Evolutionary conservation across 2,888 invertebrate genomes (phyloP).

Genomic region (Agrilus mali): DNA sequence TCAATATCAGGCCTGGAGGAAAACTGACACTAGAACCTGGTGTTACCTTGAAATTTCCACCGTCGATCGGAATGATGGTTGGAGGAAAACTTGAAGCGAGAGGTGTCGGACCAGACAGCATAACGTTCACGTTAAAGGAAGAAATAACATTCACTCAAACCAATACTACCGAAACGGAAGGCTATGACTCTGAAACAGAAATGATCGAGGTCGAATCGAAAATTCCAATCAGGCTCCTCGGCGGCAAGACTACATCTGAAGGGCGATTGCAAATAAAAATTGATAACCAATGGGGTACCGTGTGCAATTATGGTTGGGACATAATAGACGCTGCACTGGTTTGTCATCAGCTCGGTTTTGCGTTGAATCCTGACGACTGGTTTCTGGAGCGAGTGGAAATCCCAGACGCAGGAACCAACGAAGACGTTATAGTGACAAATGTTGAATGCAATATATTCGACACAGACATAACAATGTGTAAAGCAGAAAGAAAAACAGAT

Average conservation of each 20-base stretch:
- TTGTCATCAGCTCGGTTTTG: slow-evolving; percentile 89
- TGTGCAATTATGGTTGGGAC: slow-evolving; percentile 95
- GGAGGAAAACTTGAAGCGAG: slow-evolving; percentile 81
- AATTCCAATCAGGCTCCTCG: slow-evolving; percentile 65
- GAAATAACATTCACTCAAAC: slow-evolving; percentile 53
- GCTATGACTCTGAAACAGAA: slow-evolving; percentile 41
- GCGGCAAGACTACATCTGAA: slow-evolving; percentile 68
- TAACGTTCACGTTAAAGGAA: slow-evolving; percentile 66
- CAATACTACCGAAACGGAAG: slow-evolving; percentile 46
- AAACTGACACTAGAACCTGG: slow-evolving; percentile 79
- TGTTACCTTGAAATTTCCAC: slow-evolving; percentile 79
- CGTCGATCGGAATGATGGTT: slow-evolving; percentile 91
- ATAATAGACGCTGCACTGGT: slow-evolving; percentile 82
- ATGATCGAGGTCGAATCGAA: slow-evolving; percentile 47
- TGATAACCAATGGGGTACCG: slow-evolving; percentile 88
- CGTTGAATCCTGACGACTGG: slow-evolving; percentile 88
- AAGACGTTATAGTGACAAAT: slow-evolving; percentile 70
- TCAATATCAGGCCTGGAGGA: slow-evolving; percentile 89
- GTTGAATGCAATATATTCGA: slow-evolving; percentile 87
- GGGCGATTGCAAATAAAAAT: slow-evolving; percentile 79
- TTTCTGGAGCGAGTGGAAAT: slow-evolving; percentile 70
- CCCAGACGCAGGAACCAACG: slow-evolving; percentile 62
- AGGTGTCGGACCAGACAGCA: slow-evolving; percentile 67
- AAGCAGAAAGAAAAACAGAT: slow-evolving; percentile 60
- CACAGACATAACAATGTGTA: slow-evolving; percentile 77